A percentile compares a stretch with the other conserved stretches of the same genome.
Conservation (phyloP, 1,140 invertebrate genomes). For the Polyergus mexicanus region DNA sequence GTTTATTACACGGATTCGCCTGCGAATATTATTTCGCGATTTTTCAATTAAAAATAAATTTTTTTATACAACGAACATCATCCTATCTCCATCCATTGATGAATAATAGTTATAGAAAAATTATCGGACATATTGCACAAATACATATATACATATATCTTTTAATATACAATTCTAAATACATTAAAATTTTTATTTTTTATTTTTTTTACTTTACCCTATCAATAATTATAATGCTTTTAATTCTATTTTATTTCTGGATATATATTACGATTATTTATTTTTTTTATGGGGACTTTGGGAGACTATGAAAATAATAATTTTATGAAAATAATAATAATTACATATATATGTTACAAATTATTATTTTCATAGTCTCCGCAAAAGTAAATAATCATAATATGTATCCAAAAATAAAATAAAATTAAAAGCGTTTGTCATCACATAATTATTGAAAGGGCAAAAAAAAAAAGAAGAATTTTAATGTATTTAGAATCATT, state of each 20-base stretch:
- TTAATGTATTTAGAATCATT: not conserved
- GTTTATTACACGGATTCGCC: not conserved
- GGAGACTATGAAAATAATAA: too few species aligned
- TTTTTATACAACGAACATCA: not conserved
- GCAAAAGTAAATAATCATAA: not conserved
- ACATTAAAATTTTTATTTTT: too few species aligned
- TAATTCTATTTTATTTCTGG: too few species aligned
- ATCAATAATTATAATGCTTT: too few species aligned
- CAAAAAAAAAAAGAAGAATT: not conserved
- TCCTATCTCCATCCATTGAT: not conserved
- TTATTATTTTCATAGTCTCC: not conserved
- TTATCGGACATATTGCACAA: too few species aligned
- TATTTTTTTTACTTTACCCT: too few species aligned
- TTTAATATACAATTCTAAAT: too few species aligned
- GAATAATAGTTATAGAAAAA: not conserved
- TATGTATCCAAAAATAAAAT: not conserved
- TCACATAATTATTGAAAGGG: not conserved
- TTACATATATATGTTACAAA: not conserved
- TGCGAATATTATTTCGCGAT: not conserved
- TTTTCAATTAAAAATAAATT: not conserved
- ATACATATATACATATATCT: too few species aligned
- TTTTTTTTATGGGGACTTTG: too few species aligned
- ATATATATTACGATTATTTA: too few species aligned
- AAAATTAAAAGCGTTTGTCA: not conserved
- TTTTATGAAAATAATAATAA: too few species aligned